Base-by-base conservation (phyloP, 2,797 vertebrate species). In the Macroramphosus scolopax region DNA sequence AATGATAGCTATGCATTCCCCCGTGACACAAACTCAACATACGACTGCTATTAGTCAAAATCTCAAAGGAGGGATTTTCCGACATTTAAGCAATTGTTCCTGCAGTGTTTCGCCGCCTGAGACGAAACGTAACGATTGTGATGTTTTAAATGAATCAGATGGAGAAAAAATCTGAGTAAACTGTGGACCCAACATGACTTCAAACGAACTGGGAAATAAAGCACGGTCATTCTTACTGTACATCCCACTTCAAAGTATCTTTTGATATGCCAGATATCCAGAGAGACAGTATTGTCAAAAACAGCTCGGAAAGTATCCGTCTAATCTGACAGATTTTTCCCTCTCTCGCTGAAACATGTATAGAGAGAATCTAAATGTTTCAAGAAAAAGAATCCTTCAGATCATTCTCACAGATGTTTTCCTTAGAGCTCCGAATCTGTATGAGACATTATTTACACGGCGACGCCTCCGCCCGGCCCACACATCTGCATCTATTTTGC, bases 41-140 rank as follows among this genome's bases (percentile, higher is more conserved):
- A 78, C 51, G 55, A 75, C 49, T 75, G 55, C 76, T 66, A 77
- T 85, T 82, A 81, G 72, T 64, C 53, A 72, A 81, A 80, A 35
- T 43, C 73, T 74, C 68, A 24, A 15, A 37, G 69, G 56, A 66
- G 50, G 44, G 65, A 75, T 77, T 79, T 80, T 39, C 56, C 67
- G 57, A 66, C 62, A 69, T 73, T 77, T 60, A 49, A 68, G 67
- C 50, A 74, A 71, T 78, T 75, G 72, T 45, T 68, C 34, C 39
- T 39, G 54, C 32, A 31, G 30, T 57, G 78, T 72, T 52, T 28
- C 6, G 42, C 40, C 17, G 46, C 77, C 71, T 60, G 28, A 73
- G 63, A 68, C 34, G 12, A 43, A 71, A 68, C 4, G 5, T 72
- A 67, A 77, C 68, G 60, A 72, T 63, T 68, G 40, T 39, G 68